Percentiles rank a stretch among this genome's conserved stretches.
Evolutionary conservation across 2,113 vertebrate genomes (phyloP).

Genomic region (Athene noctua): DNA sequence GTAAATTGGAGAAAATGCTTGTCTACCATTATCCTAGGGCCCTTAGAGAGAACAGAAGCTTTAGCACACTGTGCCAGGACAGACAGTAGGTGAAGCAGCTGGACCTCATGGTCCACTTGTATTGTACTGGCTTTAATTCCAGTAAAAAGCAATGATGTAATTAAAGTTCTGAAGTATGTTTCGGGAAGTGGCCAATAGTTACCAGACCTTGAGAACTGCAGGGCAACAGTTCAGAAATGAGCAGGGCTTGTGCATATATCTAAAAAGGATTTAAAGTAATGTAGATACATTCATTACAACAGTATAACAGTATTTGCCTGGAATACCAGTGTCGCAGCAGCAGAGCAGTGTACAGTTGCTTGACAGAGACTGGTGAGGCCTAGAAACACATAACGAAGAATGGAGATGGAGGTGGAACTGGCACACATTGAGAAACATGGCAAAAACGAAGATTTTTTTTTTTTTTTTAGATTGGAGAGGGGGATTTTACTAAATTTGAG

Average conservation of each 20-base stretch:
- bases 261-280: neutral
- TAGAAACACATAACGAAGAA: neutral
- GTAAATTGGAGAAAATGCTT: neutral
- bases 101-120: neutral
- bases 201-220: neutral
- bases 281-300: neutral
- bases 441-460: neutral
- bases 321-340: neutral
- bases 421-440: neutral
- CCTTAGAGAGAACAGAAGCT: neutral
- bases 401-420: neutral
- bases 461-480: neutral
- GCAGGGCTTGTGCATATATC: neutral
- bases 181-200: neutral
- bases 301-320: neutral
- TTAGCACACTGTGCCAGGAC: neutral
- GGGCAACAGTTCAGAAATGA: neutral
- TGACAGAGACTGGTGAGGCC: neutral
- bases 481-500: neutral
- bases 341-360: neutral
- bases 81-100: neutral
- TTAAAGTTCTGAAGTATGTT: neutral
- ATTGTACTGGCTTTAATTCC: neutral
- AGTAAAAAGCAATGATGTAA: neutral
- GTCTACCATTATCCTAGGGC: neutral